Evolutionary conservation across 2,797 vertebrate species (phyloP).

Genomic region (Pseudopleuronectes americanus): DNA sequence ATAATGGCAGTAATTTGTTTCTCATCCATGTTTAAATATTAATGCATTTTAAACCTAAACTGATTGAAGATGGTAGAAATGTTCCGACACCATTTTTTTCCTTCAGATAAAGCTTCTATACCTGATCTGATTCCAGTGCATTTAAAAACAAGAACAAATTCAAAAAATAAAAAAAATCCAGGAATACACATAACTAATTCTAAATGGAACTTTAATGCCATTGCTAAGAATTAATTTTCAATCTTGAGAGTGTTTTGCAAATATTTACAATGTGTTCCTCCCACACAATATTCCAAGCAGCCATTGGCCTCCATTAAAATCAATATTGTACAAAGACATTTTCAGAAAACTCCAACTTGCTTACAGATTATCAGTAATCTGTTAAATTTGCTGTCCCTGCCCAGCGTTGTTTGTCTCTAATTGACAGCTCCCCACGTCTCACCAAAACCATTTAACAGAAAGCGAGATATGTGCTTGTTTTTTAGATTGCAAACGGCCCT

Average conservation of each 20-base stretch:
- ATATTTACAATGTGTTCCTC: not conserved
- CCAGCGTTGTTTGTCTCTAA: slow-evolving; percentile 26
- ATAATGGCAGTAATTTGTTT: too few species aligned
- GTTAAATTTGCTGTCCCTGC: slow-evolving; percentile 16
- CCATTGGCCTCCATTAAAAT: not conserved
- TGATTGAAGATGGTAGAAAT: too few species aligned
- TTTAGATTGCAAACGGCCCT: slow-evolving; percentile 34
- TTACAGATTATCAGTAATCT: slow-evolving; percentile 16
- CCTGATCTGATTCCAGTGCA: too few species aligned
- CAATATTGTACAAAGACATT: slow-evolving; percentile 3
- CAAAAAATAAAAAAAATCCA: too few species aligned
- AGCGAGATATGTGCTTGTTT: slow-evolving; percentile 37
- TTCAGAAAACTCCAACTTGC: not conserved
- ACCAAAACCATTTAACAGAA: slow-evolving; percentile 33
- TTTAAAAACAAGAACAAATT: too few species aligned
- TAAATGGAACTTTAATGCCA: not conserved
- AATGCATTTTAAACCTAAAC: too few species aligned
- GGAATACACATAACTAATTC: too few species aligned
- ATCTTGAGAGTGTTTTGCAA: not conserved
- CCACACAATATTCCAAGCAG: not conserved
- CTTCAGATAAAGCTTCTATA: too few species aligned
- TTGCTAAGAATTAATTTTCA: not conserved
- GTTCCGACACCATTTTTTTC: too few species aligned
- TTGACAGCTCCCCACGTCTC: slow-evolving; percentile 23
- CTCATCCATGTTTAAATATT: too few species aligned